Base-by-base conservation (phyloP, 1,140 invertebrate species). In the Rhizoglyphus robini region DNA sequence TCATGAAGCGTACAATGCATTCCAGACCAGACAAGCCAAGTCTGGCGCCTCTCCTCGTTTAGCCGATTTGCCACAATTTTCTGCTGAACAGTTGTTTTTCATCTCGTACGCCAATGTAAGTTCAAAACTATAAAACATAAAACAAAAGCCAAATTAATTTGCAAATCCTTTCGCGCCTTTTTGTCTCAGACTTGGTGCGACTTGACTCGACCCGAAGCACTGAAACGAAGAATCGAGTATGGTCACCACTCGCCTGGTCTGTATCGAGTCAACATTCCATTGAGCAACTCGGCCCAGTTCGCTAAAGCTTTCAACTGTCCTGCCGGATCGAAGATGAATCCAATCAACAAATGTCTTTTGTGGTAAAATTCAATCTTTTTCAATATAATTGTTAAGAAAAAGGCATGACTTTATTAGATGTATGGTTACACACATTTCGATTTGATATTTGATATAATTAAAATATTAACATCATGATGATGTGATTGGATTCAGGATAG, bases 211-310 rank as follows among this genome's bases (percentile, higher is more conserved):
- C 67, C 47, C 2, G 65, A 69, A 57, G 20, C 20, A 3, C 48
- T 68, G 4, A 59, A 59, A 48, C 4, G 20, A 32, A 3, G 13
- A 18, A 54, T 68, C 31, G 18, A 34, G 5, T 65, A 34, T 27
- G 75, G 74, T 60, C 66, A 71, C 41, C 74, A 75, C 63, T 71
- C 70, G 51, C 73, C 74, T 18, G 69, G 67, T 3, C 67, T 65
- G 73, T 78, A 69, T 71, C 75, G 79, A 60, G 76, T 79, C 13
- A 75, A 77, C 63, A 79, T 79, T 18, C 75, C 86, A 0, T 74
- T 96, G 2, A 84, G 84, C 49, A 96, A 96, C 74, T 88, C 85
- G 0, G 74, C 81, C 47, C 88, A 94, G 67, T 97, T 97, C 75
- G 82, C 87, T 0, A 73, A 81, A 57, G 83, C 83, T 1, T 97